phyloP scores from a whole-genome alignment of 2,888 invertebrate species.

The Ectobius pallidus region DNA sequence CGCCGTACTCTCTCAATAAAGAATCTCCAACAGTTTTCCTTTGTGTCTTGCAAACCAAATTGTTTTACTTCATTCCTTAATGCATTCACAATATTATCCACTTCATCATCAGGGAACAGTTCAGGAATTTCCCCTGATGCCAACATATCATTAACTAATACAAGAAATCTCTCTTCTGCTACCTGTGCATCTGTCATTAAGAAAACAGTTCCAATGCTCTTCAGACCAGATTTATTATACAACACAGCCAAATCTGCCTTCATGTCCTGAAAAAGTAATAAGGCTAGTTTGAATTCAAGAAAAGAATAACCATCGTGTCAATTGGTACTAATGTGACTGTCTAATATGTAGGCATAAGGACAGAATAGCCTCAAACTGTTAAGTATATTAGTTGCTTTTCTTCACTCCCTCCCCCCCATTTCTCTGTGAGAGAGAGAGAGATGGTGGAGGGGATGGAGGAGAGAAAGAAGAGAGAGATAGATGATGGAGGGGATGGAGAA shows the following conservation, averaged over 20 bases:
- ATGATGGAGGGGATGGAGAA: too few relatives aligned
- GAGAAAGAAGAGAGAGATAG: too few relatives aligned
- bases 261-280: constrained; percentile 46
- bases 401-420: too few relatives aligned
- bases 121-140: constrained; percentile 95
- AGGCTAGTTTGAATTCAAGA: too few relatives aligned
- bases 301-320: too few relatives aligned
- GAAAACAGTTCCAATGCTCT: constrained; percentile 83
- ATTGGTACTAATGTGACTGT: too few relatives aligned
- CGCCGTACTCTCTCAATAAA: constrained; percentile 89
- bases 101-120: constrained; percentile 87
- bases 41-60: constrained; percentile 79
- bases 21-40: constrained; percentile 92
- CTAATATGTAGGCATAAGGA: too few relatives aligned
- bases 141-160: constrained; percentile 90
- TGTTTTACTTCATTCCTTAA: constrained; percentile 81
- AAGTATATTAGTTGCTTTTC: too few relatives aligned
- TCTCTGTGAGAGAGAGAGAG: too few relatives aligned
- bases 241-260: constrained; percentile 66
- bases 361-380: too few relatives aligned
- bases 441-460: too few relatives aligned
- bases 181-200: constrained; percentile 94
- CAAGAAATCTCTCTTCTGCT: constrained; percentile 87
- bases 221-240: constrained; percentile 88
- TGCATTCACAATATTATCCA: constrained; percentile 81